phyloP scores from a whole-genome alignment of 1,140 invertebrate species.

The Brachionus rotundiformis region DNA sequence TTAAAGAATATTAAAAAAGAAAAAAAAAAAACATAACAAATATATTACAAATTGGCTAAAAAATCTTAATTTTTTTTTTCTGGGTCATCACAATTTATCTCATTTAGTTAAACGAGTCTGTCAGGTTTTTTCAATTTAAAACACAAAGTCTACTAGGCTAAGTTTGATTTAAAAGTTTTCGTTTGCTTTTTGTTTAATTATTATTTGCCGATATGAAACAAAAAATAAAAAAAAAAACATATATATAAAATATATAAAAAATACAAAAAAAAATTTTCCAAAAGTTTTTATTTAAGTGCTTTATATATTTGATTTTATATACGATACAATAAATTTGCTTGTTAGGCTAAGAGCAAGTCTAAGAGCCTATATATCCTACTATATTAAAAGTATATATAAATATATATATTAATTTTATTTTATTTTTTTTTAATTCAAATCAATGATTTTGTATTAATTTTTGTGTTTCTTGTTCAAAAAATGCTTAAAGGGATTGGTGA shows the following conservation, averaged over 20 bases:
- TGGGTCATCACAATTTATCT: slow-evolving; percentile 2
- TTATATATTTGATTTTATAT: not conserved
- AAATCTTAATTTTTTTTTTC: not conserved
- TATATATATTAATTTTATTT: no score
- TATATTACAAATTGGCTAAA: no score
- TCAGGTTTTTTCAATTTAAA: slow-evolving; percentile 10
- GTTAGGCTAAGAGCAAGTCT: slow-evolving; percentile 18
- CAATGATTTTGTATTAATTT: slow-evolving; percentile 22
- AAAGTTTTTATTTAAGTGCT: slow-evolving; percentile 20
- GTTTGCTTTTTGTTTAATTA: slow-evolving; percentile 19
- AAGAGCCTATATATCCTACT: slow-evolving; percentile 10
- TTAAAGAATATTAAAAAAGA: no score
- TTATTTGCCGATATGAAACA: slow-evolving; percentile 1
- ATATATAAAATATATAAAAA: no score
- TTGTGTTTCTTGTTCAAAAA: not conserved
- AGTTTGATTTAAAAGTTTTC: slow-evolving; percentile 33
- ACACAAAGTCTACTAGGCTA: not conserved
- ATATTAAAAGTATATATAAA: no score
- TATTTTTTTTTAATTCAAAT: slow-evolving; percentile 11
- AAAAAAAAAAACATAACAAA: no score
- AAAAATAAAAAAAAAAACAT: slow-evolving; percentile 2
- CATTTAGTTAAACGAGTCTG: not conserved
- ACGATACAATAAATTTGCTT: slow-evolving; percentile 5
- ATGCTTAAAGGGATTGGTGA: not conserved
- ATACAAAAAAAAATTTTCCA: slow-evolving; percentile 8